Evolutionary conservation across 2,797 vertebrate species (phyloP).

Genomic region (Thaleichthys pacificus): DNA sequence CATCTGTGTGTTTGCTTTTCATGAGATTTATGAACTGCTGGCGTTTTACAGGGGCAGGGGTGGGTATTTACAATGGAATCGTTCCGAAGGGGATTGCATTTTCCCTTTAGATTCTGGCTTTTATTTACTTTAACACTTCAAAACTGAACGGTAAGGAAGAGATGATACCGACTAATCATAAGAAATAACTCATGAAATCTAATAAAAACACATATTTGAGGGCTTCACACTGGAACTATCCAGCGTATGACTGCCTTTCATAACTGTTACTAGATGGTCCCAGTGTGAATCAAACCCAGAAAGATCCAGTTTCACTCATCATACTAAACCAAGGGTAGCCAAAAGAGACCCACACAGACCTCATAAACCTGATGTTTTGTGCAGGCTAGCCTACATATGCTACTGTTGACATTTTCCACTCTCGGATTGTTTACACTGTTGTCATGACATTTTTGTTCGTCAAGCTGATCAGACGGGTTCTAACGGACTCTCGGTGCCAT

Average conservation of each 20-base stretch:
- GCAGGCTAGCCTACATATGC: too few relatives aligned
- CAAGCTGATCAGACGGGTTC: neutral
- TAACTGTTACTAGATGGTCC: too few relatives aligned
- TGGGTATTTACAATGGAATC: slow-evolving; percentile 40
- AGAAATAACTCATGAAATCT: too few relatives aligned
- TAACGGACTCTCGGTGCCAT: neutral
- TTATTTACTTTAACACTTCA: slow-evolving; percentile 49
- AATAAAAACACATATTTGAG: neutral
- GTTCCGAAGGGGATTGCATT: neutral
- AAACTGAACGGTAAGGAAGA: slow-evolving; percentile 36
- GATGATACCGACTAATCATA: slow-evolving; percentile 17
- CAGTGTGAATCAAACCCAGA: too few relatives aligned
- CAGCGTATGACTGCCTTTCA: too few relatives aligned
- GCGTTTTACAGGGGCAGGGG: slow-evolving; percentile 10
- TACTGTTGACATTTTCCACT: too few relatives aligned
- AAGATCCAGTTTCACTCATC: too few relatives aligned
- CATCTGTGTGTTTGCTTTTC: neutral
- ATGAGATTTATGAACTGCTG: slow-evolving; percentile 30
- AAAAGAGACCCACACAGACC: too few relatives aligned
- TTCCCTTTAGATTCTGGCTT: slow-evolving; percentile 33
- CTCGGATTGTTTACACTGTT: neutral
- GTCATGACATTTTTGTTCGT: too few relatives aligned
- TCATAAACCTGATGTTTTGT: too few relatives aligned
- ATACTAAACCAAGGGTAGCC: too few relatives aligned
- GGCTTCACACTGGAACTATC: too few relatives aligned